These are phyloP conservation scores for Caenorhabditis elegans DNA, from an alignment of 1,140 invertebrate genomes.

Conservation along the genomic window WBcel235 BX284602.5:6789001-6789500, in stretches of 20 bases:
- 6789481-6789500: slow-evolving; percentile 33
- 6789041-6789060: no score
- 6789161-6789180: no score
- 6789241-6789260: not conserved
- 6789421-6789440: slow-evolving; percentile 36
- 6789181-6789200: no score
- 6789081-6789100: no score
- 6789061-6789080: no score
- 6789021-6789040: no score
- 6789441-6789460: not conserved
- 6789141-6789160: no score
- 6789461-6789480: slow-evolving; percentile 33
- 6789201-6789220: no score
- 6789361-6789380: slow-evolving; percentile 42
- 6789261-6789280: not conserved
- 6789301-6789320: not conserved
- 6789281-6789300: not conserved
- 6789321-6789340: not conserved
- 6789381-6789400: not conserved
- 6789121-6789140: no score
- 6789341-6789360: slow-evolving; percentile 20
- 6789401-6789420: not conserved
- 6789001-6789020: slow-evolving; percentile 13
- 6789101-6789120: no score
- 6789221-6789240: no score